Conservation (phyloP, 2,888 invertebrate species). For the Galerucella pusilla region DNA sequence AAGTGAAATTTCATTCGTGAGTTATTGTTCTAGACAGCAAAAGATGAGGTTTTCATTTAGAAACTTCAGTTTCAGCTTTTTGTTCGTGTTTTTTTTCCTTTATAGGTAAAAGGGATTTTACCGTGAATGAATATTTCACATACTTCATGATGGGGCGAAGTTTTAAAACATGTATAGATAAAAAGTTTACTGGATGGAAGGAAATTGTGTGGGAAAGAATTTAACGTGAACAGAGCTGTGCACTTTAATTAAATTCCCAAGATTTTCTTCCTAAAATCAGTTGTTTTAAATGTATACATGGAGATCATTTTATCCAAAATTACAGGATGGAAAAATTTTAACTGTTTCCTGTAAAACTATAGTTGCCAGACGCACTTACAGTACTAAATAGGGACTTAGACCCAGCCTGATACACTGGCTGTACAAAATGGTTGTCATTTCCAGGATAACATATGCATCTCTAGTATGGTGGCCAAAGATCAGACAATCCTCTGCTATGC, state of each 20-base stretch:
- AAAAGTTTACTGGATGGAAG: neutral
- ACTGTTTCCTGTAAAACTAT: too few species aligned
- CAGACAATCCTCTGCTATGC: too few species aligned
- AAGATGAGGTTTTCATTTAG: conserved; percentile 31
- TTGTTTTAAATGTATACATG: neutral
- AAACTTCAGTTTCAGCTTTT: conserved; percentile 30
- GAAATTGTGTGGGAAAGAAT: neutral
- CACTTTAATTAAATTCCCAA: neutral
- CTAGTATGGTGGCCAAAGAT: too few species aligned
- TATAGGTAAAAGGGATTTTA: conserved; percentile 26
- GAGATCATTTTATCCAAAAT: neutral
- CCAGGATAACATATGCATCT: too few species aligned
- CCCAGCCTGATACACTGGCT: too few species aligned
- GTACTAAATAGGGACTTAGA: too few species aligned
- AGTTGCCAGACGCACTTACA: too few species aligned
- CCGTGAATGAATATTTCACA: conserved; percentile 18
- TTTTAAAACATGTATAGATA: conserved; percentile 8
- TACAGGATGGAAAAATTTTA: neutral
- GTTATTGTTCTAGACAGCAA: conserved; percentile 37
- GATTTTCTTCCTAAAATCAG: neutral
- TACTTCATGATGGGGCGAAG: conserved; percentile 11
- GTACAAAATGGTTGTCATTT: too few species aligned
- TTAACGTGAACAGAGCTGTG: neutral
- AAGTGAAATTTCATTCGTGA: conserved; percentile 37
- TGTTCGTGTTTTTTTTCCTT: conserved; percentile 15